Evolutionary conservation across 2,888 invertebrate species (phyloP), one percentile per base, ranked within the genome.

Genomic region (Drosophila anomalata): DNA sequence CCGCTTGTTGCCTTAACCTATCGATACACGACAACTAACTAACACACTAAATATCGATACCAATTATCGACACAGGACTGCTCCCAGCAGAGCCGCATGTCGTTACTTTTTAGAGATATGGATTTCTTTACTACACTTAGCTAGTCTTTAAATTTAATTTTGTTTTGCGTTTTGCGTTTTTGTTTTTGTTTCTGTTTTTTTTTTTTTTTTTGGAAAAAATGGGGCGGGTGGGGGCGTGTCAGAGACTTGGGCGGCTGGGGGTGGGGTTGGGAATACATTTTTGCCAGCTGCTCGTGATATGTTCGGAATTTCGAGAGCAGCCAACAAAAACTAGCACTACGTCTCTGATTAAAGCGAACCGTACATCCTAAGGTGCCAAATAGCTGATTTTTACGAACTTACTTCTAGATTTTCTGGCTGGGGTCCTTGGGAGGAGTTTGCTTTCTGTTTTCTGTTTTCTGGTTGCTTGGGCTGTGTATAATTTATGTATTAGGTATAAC

Each of bases 1-100:
- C 75, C 66, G 79, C 79, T 80, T 73, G 44, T 39, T 39, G 1
- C 41, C 39, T 59, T 17, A 44, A 26, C 3, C 17, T 20, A 50
- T 24, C 31, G 48, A 31, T 52, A 50, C 9, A 11, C 22, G 31
- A 57, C 31, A 54, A 48, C 66, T 65, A 66, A 42, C 67, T 66
- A 47, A 36, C 36, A 9, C 22, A n/a, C 48, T 56, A 51, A 14
- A 9, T 44, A 39, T 36, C 63, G 63, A 62, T 36, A 51, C 26
- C 44, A 12, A 1, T 44, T 51, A 29, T 61, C 62, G 62, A 29
- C n/a, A 22, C 33, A 31, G 33, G 36, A 24, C 22, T 12, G 8
- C 22, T 11, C 24, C 33, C 48, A 36, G 26, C 26, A 36, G 2
- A 14, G 46, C 17, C 14, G 7, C 20, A n/a, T 33, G 33, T 33